These are phyloP conservation scores for Caenorhabditis japonica DNA, from an alignment of 2,888 invertebrate genomes.

Conservation along the genomic window DNA sequence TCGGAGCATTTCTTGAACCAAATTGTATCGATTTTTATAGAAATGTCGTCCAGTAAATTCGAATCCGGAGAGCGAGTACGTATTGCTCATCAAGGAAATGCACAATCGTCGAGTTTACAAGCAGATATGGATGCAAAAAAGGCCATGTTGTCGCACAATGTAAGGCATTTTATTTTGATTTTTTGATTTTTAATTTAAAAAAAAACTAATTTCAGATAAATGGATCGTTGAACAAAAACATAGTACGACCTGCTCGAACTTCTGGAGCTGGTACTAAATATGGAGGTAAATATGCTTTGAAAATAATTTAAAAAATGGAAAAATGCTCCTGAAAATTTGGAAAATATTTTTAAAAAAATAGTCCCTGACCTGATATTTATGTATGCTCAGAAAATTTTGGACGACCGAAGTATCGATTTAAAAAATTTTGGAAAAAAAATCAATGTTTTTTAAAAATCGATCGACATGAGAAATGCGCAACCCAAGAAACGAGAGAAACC, in stretches of 20 bases:
- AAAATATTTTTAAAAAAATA: too few relatives aligned
- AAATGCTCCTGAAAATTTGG: too few relatives aligned
- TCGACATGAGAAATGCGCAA: too few relatives aligned
- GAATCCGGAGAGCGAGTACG: conserved; percentile 46
- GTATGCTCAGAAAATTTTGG: too few relatives aligned
- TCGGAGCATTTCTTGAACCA: not conserved
- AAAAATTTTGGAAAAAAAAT: too few relatives aligned
- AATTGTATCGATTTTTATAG: conserved; percentile 9
- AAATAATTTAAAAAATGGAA: not conserved
- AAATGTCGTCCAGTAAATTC: conserved; percentile 52
- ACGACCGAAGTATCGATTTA: too few relatives aligned
- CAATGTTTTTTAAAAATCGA: too few relatives aligned
- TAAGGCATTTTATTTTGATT: not conserved
- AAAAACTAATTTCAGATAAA: conserved; percentile 23
- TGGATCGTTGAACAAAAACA: conserved; percentile 20
- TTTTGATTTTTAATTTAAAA: not conserved
- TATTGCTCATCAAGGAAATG: conserved; percentile 39
- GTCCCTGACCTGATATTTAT: too few relatives aligned
- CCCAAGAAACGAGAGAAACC: too few relatives aligned
- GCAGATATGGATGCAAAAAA: conserved; percentile 48
- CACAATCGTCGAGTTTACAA: conserved; percentile 34
- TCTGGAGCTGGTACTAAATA: conserved; percentile 20
- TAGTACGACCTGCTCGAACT: conserved; percentile 25
- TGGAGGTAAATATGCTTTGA: conserved; percentile 7
- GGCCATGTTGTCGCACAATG: conserved; percentile 28